phyloP scores from a whole-genome alignment of 2,113 vertebrate genomes.

The Tupaia tana region DNA sequence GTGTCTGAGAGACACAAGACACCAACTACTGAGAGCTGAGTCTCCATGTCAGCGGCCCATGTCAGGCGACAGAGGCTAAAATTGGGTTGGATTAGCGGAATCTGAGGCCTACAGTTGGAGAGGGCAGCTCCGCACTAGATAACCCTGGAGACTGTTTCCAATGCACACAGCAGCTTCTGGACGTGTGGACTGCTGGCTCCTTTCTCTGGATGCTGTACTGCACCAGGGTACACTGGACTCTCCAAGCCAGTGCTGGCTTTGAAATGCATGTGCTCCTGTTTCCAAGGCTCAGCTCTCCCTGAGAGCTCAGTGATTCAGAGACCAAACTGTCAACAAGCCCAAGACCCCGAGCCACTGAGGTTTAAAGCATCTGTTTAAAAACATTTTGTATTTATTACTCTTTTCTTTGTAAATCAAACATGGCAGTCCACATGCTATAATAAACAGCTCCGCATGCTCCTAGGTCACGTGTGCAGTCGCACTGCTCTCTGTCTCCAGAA shows the following conservation, averaged over 20 bases:
- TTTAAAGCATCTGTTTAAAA: constrained; percentile 18
- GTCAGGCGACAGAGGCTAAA: constrained; percentile 50
- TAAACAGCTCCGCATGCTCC: not conserved
- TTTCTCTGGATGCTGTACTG: constrained; percentile 79
- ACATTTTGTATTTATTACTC: not conserved
- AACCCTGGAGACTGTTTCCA: constrained; percentile 75
- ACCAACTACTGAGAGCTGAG: not conserved
- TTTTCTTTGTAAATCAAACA: not conserved
- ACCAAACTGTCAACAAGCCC: constrained; percentile 63
- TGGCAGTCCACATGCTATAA: not conserved
- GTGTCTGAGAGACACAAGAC: not conserved
- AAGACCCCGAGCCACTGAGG: constrained; percentile 28
- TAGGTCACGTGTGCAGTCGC: not conserved
- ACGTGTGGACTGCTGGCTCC: constrained; percentile 80
- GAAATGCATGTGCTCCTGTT: constrained; percentile 69
- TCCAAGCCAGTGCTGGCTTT: constrained; percentile 82
- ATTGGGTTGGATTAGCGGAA: constrained; percentile 61
- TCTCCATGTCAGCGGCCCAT: not conserved
- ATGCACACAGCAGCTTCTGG: constrained; percentile 76
- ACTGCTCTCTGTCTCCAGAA: not conserved
- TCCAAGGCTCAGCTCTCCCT: constrained; percentile 72
- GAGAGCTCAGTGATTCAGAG: constrained; percentile 76
- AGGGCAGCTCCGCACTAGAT: constrained; percentile 65
- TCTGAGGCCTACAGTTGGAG: constrained; percentile 13
- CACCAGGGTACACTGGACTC: constrained; percentile 78